A percentile compares a stretch with the other conserved stretches of the same genome.
These are phyloP conservation scores for Pyrocoelia pectoralis DNA, from an alignment of 2,888 invertebrate species.

Conservation along the genomic window DNA sequence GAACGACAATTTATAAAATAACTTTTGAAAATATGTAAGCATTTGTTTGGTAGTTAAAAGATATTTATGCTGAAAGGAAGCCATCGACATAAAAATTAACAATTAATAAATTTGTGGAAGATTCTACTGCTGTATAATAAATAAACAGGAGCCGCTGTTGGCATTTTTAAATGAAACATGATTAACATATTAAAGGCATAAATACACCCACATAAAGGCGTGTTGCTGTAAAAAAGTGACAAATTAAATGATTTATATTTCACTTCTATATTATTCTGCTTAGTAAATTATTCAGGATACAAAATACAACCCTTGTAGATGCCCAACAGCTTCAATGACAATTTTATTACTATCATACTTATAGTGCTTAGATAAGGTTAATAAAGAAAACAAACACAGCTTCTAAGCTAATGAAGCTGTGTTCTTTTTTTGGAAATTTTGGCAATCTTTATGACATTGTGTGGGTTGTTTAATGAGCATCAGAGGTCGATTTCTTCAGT, in stretches of 20 bases:
- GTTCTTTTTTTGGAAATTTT: neutral
- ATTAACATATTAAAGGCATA: slow-evolving; percentile 56
- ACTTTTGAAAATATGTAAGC: slow-evolving; percentile 31
- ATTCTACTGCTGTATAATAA: slow-evolving; percentile 50
- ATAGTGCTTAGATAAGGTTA: neutral
- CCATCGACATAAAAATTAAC: slow-evolving; percentile 58
- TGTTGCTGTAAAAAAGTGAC: slow-evolving; percentile 52
- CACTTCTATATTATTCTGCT: slow-evolving; percentile 46
- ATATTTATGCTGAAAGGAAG: slow-evolving; percentile 56
- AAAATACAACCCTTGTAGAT: slow-evolving; percentile 9
- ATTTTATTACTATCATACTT: slow-evolving; percentile 3
- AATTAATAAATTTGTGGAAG: slow-evolving; percentile 54
- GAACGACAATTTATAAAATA: slow-evolving; percentile 6
- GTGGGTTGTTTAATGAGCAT: neutral
- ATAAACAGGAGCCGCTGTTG: slow-evolving; percentile 54
- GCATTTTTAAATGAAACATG: slow-evolving; percentile 51
- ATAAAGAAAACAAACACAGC: slow-evolving; percentile 5
- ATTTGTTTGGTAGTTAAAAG: slow-evolving; percentile 40
- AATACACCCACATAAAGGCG: slow-evolving; percentile 54
- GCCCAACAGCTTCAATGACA: slow-evolving; percentile 12
- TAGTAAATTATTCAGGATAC: slow-evolving; percentile 12
- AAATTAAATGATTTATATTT: slow-evolving; percentile 58
- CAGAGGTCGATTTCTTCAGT: neutral
- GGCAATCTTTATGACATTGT: neutral
- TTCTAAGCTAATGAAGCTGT: neutral